These are phyloP conservation scores for Microcebus tavaratra DNA, from an alignment of 2,113 vertebrate genomes.

Conservation along the genomic window DNA sequence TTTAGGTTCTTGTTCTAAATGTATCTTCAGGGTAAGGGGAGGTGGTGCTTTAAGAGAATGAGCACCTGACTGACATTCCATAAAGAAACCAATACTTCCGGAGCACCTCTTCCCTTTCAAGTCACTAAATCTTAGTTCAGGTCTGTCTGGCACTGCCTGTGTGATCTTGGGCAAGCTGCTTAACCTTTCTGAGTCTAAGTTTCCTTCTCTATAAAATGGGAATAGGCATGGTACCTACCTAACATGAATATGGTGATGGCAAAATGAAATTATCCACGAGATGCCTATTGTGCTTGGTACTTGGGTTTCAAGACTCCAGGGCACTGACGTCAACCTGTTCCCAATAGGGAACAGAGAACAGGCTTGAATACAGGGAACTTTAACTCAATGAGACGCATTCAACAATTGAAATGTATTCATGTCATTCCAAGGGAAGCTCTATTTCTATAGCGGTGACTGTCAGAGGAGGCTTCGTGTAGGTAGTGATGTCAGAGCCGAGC, in stretches of 20 bases:
- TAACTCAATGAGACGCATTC: background rate
- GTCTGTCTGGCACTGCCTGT: background rate
- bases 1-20: background rate
- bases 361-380: background rate
- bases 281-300: background rate
- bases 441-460: background rate
- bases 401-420: background rate
- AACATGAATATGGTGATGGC: background rate
- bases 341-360: background rate
- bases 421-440: background rate
- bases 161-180: background rate
- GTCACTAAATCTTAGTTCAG: background rate
- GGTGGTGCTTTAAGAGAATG: background rate
- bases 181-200: background rate
- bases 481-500: background rate
- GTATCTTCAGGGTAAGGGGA: background rate
- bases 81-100: background rate
- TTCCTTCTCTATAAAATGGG: background rate
- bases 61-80: background rate
- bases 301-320: background rate
- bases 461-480: background rate
- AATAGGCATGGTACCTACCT: background rate
- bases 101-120: background rate
- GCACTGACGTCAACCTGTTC: background rate
- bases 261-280: background rate